Percentiles rank a stretch among this genome's conserved stretches.
Conservation (phyloP, 30 jellyfish, hydroid and myxozoan genomes). For the Rhopilema esculentum region DNA sequence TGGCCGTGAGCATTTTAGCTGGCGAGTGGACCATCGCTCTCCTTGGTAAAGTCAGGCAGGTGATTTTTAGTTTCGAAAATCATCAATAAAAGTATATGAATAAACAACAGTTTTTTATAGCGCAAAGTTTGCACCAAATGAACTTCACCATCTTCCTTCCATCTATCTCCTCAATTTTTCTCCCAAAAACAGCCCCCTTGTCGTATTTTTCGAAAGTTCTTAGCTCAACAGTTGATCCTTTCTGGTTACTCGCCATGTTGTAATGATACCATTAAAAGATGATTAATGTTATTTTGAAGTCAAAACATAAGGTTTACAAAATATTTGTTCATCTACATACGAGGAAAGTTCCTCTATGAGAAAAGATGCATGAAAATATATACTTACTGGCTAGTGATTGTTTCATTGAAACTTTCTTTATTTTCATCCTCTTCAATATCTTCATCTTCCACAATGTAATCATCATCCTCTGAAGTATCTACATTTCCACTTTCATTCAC, state of each 20-base stretch:
- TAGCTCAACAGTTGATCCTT: conserved; percentile 44
- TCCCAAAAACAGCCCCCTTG: conserved; percentile 29
- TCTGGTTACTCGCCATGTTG: conserved; percentile 5
- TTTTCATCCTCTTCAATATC: conserved; percentile 22
- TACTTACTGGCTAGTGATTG: conserved; percentile 17
- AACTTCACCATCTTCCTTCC: conserved; percentile 44
- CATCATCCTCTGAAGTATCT: not conserved
- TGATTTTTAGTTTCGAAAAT: not conserved
- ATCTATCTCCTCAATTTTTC: conserved; percentile 26
- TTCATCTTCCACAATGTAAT: not conserved
- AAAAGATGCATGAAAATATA: not conserved
- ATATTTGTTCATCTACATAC: not conserved
- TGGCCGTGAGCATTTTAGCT: conserved; percentile 13
- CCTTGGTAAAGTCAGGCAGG: not conserved
- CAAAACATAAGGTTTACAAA: not conserved
- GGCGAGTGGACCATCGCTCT: conserved; percentile 11
- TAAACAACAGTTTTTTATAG: conserved; percentile 4
- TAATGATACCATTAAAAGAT: not conserved
- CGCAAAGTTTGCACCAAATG: conserved; percentile 61
- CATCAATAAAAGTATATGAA: not conserved
- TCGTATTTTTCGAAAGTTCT: conserved; percentile 45
- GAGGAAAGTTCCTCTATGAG: not conserved
- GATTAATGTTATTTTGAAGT: not conserved
- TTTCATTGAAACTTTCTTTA: conserved; percentile 1
- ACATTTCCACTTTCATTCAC: not conserved